Evolutionary conservation across 2,113 vertebrate species (phyloP), one percentile per base, ranked within the genome.

Genomic region (Struthio camelus): DNA sequence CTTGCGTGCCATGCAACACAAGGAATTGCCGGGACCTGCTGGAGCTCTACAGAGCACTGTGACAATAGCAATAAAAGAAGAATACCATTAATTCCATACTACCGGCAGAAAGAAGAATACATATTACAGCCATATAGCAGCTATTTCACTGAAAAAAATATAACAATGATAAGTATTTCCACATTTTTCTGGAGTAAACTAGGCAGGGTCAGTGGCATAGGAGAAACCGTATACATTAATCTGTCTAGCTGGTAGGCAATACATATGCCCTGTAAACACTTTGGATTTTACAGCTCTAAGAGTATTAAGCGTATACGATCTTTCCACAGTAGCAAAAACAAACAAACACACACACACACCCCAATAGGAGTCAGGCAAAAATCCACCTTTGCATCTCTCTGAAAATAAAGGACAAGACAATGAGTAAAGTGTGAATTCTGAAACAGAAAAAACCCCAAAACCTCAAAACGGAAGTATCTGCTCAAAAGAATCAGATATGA

Each of bases 1-100:
- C n/a, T n/a, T n/a, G n/a, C n/a, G n/a, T n/a, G n/a, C n/a, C n/a
- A 44, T 15, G 54, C 20, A 73, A 40, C 32, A 4, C 6, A 28
- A 42, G 27, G 67, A 83, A 83, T 65, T 24, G 42, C 32, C 69
- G 62, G 34, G 42, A 85, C 23, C 36, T 42, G 48, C 46, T 10
- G 8, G 16, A 42, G 19, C 50, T 58, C 30, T 32, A 30, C 80
- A 80, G 42, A 89, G 19, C 10, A 51, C 24, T 77, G 83, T 0
- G 0, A 77, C 4, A 34, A 77, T 36, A 78, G 5, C 0, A 0
- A 11, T 19, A 24, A 53, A 46, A 54, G 28, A 82, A 19, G 13
- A 71, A 44, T 42, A n/a, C 11, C 2, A 1, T 53, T 86, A 79
- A 61, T 14, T 72, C 9, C 51, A 10, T 42, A 28, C 18, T 32